Percentiles rank a stretch among this genome's conserved stretches.
Conservation (phyloP, 2,888 invertebrate species). For the Cerceris ruficornis region DNA sequence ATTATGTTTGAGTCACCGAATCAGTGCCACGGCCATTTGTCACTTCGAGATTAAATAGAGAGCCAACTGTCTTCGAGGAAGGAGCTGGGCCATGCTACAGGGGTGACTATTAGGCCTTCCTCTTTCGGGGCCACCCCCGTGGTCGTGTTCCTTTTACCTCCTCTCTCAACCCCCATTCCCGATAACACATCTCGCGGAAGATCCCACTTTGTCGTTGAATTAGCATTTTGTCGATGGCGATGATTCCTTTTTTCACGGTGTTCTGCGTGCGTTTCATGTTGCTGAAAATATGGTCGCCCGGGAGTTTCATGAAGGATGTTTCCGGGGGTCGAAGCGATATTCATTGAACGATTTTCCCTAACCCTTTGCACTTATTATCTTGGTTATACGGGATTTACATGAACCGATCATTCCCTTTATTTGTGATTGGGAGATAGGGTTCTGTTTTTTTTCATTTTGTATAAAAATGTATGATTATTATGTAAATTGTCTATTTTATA, state of each 20-base stretch:
- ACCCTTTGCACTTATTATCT: no score
- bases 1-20: constrained; percentile 78
- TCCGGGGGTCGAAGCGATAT: no score
- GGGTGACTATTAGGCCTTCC: constrained; percentile 57
- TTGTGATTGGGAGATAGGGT: no score
- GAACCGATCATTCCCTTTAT: no score
- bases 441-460: no score
- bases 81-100: constrained; percentile 44
- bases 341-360: no score
- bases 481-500: no score
- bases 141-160: constrained; percentile 5
- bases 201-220: constrained; percentile 39
- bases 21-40: constrained; percentile 78
- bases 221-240: constrained; percentile 37
- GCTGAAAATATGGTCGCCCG: constrained; percentile 36
- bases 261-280: constrained; percentile 25
- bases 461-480: no score
- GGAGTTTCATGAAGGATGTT: background rate
- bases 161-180: constrained; percentile 28
- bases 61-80: constrained; percentile 73
- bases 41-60: constrained; percentile 79
- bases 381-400: no score
- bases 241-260: constrained; percentile 35
- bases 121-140: constrained; percentile 28
- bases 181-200: constrained; percentile 52